Evolutionary conservation across 2,113 vertebrate genomes (phyloP), one percentile per base, ranked within the genome.

Genomic region (Onychorhynchus coronatus): DNA sequence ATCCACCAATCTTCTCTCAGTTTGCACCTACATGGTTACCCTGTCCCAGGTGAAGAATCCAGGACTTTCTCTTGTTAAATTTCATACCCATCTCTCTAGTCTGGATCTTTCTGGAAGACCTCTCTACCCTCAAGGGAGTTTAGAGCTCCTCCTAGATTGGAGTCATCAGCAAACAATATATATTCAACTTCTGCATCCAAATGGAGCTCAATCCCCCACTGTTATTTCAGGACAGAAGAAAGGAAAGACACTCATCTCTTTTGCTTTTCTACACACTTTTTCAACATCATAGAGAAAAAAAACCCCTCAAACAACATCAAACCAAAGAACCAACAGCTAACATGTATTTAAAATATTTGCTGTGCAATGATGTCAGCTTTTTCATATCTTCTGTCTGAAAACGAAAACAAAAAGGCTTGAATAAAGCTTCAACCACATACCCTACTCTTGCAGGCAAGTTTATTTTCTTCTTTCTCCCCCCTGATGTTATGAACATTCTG

Each of bases 381-480:
- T 24, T 71, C 41, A 80, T 5, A 15, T 42, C 8, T 44, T 56
- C 30, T 68, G 6, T 31, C 30, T 53, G 15, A 90, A 62, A 3
- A 81, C 12, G 4, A 73, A 73, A 85, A 55, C 7, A 12, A 71
- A 80, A 49, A 53, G 10, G 23, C 20, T 49, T 35, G 25, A 73
- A 56, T 67, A 67, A 76, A 62, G 11, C 8, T 72, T 7, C 39
- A 61, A 44, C 8, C 11, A 31, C 8, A 16, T n/a, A 61, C 13
- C 35, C 44, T 44, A 55, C 30, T 75, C 67, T 88, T 39, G 9
- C 20, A 67, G 58, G 33, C 5, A 67, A 56, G 15, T 39, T 61
- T 24, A 14, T 37, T 91, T 70, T 15, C 2, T n/a, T 11, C 6
- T 8, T 12, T 0, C 2, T 4, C 8, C 14, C 14, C 4, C 7